These are phyloP conservation scores for Pogonocichla stellata DNA, from an alignment of 2,113 vertebrate genomes.

Conservation along the genomic window DNA sequence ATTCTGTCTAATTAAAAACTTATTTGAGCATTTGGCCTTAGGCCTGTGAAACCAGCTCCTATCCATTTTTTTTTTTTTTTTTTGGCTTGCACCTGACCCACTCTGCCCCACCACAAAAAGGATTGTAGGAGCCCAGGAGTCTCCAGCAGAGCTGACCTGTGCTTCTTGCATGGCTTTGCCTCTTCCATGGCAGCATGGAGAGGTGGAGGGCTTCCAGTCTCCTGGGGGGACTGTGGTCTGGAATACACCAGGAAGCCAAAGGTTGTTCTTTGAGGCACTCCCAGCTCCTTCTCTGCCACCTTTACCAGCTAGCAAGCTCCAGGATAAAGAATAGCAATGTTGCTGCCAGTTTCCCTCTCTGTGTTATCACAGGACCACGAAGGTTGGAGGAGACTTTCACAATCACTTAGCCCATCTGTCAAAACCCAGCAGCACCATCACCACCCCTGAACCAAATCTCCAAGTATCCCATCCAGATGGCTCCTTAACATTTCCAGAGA, in stretches of 20 bases:
- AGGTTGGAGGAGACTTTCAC: neutral
- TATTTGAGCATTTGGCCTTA: neutral
- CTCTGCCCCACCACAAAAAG: neutral
- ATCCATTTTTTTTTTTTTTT: neutral
- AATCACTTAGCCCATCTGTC: neutral
- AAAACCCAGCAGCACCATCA: neutral
- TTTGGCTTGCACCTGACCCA: neutral
- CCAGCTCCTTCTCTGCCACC: neutral
- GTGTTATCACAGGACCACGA: neutral
- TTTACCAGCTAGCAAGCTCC: neutral
- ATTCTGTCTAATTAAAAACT: neutral
- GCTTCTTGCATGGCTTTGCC: neutral
- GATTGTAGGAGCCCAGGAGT: neutral
- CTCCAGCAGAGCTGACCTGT: neutral
- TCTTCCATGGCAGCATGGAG: neutral
- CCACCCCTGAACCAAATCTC: neutral
- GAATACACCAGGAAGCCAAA: neutral
- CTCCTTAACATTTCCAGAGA: neutral
- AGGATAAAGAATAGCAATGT: neutral
- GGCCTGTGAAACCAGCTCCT: neutral
- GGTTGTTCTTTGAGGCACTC: neutral
- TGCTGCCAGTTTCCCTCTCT: neutral
- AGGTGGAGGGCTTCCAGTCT: fast-evolving
- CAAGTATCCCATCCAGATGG: neutral
- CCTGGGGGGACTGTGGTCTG: fast-evolving